Conservation (phyloP, 2,113 vertebrate genomes). For the Motacilla tschutschensis region DNA sequence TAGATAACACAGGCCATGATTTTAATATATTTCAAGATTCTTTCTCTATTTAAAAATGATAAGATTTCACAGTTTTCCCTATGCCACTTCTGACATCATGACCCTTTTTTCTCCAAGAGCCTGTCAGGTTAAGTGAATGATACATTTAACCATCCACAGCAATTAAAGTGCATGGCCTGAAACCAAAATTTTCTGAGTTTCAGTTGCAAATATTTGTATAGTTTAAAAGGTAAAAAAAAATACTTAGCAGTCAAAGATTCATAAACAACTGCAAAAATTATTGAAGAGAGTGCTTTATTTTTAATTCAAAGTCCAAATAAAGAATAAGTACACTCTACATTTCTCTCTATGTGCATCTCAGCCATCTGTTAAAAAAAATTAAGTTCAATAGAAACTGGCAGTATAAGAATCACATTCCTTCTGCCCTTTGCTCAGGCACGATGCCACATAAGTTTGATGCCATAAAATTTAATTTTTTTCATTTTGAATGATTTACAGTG, state of each 20-base stretch:
- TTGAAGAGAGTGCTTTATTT: conserved; percentile 24
- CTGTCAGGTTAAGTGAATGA: conserved; percentile 17
- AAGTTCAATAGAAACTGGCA: conserved; percentile 69
- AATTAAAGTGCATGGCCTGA: conserved; percentile 14
- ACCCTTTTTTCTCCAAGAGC: background rate
- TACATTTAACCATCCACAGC: background rate
- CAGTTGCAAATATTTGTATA: conserved; percentile 49
- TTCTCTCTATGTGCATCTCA: conserved; percentile 36
- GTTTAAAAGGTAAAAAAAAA: conserved; percentile 37
- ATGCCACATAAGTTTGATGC: conserved; percentile 71
- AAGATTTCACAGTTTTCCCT: background rate
- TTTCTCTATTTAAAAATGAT: background rate
- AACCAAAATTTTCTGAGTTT: conserved; percentile 16
- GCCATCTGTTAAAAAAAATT: conserved; percentile 54
- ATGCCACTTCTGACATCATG: fast-evolving
- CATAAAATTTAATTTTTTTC: conserved; percentile 77
- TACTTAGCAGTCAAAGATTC: conserved; percentile 19
- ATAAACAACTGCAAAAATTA: conserved; percentile 48
- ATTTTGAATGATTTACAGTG: conserved; percentile 81
- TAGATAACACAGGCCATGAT: background rate
- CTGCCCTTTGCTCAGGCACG: conserved; percentile 68
- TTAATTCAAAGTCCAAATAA: conserved; percentile 60
- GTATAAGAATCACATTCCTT: conserved; percentile 69
- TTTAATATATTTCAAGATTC: background rate
- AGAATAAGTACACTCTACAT: conserved; percentile 23